A percentile compares a stretch with the other conserved stretches of the same genome.
Evolutionary conservation across 1,140 invertebrate species (phyloP).

Genomic region (Aphaenogaster floridana): DNA sequence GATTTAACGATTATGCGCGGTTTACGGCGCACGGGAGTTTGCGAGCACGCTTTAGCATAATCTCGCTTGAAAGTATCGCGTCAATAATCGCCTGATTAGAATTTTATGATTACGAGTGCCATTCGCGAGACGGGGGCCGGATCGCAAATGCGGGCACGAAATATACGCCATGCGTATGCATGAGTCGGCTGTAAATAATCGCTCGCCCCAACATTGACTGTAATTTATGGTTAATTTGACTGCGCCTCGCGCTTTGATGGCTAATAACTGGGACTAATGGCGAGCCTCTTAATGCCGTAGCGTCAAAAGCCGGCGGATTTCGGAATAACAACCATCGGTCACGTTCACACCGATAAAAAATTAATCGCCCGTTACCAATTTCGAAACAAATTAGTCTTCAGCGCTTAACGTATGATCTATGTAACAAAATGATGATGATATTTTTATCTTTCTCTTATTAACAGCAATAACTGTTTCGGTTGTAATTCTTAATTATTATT

Average conservation of each 20-base stretch:
- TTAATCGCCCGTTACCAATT: not conserved
- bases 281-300: conserved; percentile 32
- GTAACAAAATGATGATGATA: not conserved
- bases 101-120: conserved; percentile 59
- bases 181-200: conserved; percentile 61
- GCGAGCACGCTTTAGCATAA: conserved; percentile 24
- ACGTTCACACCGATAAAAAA: not conserved
- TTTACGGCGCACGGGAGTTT: conserved; percentile 28
- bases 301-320: conserved; percentile 23
- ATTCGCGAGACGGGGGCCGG: conserved; percentile 18
- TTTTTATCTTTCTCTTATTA: not conserved
- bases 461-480: not conserved
- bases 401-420: not conserved
- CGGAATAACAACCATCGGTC: conserved; percentile 8
- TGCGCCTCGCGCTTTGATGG: conserved; percentile 41
- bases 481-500: not conserved
- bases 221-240: conserved; percentile 62
- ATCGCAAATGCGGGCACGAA: conserved; percentile 48
- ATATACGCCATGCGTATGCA: conserved; percentile 48
- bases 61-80: conserved; percentile 49
- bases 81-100: conserved; percentile 62
- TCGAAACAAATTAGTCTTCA: not conserved
- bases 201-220: conserved; percentile 43
- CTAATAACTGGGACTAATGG: conserved; percentile 60
- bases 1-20: conserved; percentile 45